Evolutionary conservation across 2,888 invertebrate species (phyloP), one percentile per base, ranked within the genome.

Genomic region (Diplazon laetatorius): DNA sequence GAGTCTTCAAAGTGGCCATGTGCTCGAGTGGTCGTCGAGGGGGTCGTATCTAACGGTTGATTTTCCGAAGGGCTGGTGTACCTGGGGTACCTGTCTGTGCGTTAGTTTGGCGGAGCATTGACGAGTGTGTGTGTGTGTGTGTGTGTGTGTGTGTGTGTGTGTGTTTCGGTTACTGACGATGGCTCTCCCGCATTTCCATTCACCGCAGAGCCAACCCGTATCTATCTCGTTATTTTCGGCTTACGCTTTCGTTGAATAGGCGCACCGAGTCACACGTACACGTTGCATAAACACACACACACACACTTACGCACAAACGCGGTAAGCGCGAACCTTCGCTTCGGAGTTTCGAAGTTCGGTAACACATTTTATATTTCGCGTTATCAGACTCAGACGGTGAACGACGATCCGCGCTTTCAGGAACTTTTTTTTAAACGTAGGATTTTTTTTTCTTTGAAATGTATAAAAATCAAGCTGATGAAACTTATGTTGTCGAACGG

Each of bases 141-240:
- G n/a, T n/a, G n/a, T n/a, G n/a, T n/a, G n/a, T n/a, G n/a, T n/a
- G n/a, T n/a, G n/a, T n/a, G n/a, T n/a, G n/a, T n/a, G n/a, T 78
- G 77, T 76, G 69, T 37, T 80, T 80, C 76, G 78, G 74, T 80
- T 75, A 80, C 80, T 68, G 76, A 66, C 81, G 80, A 81, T 80
- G 81, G 84, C 30, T 30, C 30, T 84, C 76, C 80, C 60, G 65
- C 72, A 68, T 80, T 83, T 70, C 74, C 66, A 85, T 86, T 85
- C 83, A 83, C 74, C 78, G 80, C 73, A 76, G 42, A 77, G 70
- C 74, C 73, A 16, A 78, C 75, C n/a, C 50, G 79, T 78, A 84
- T 66, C 82, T 81, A 85, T 84, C 86, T 86, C 86, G 83, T 87
- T 87, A 87, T 87, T 87, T 87, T 84, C 87, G 83, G 86, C 86